A percentile compares a stretch with the other conserved stretches of the same genome.
Evolutionary conservation across 2,888 invertebrate genomes (phyloP).

Genomic region (Patella ulyssiponensis): DNA sequence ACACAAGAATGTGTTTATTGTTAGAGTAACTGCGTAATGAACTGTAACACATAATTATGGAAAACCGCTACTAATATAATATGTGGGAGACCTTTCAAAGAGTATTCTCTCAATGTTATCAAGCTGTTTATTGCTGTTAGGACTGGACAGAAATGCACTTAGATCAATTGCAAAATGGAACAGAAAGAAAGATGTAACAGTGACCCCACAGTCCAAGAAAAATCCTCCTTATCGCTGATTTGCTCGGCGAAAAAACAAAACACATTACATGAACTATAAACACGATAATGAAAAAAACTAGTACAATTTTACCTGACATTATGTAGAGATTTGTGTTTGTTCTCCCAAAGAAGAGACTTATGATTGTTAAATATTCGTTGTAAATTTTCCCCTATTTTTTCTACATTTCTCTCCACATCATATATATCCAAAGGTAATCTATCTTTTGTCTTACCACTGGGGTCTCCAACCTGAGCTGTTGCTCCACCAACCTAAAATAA

Average conservation of each 20-base stretch:
- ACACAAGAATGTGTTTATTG: no score
- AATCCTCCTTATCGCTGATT: not conserved
- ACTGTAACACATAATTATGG: no score
- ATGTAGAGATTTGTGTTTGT: constrained; percentile 71
- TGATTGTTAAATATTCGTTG: constrained; percentile 88
- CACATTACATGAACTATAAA: no score
- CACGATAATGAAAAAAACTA: not conserved
- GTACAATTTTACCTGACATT: constrained; percentile 76
- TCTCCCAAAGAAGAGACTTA: constrained; percentile 82
- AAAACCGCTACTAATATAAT: no score
- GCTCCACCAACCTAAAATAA: constrained; percentile 86
- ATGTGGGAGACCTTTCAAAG: no score
- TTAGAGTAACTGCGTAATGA: no score
- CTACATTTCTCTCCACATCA: constrained; percentile 79
- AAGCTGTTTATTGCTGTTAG: no score
- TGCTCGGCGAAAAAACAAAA: not conserved
- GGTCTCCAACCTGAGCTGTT: constrained; percentile 95
- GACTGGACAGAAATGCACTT: no score
- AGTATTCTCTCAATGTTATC: no score
- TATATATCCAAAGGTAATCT: constrained; percentile 76
- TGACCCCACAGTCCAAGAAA: not conserved
- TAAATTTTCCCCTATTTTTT: constrained; percentile 80
- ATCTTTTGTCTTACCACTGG: constrained; percentile 81
- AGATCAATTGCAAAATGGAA: no score
- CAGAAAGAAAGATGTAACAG: no score